Evolutionary conservation across 1,140 invertebrate species (phyloP).

Genomic region (Archegozetes longisetosus): DNA sequence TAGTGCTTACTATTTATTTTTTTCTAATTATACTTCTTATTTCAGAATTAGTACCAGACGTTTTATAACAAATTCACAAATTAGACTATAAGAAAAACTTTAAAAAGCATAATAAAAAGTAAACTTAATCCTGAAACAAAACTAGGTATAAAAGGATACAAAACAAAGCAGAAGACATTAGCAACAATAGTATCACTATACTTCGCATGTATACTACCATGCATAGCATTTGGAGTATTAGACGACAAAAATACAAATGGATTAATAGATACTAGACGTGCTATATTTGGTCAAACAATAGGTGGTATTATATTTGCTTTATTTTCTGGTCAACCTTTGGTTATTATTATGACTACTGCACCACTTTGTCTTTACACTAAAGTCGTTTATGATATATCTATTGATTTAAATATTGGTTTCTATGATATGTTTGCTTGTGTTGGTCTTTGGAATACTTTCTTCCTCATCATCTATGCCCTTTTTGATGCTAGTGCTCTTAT

Average conservation of each 20-base stretch:
- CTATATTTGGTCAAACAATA: slow-evolving; percentile 35
- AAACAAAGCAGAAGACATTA: slow-evolving; percentile 35
- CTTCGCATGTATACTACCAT: slow-evolving; percentile 37
- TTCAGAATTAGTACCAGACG: too few species aligned
- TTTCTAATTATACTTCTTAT: too few species aligned
- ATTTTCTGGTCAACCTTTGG: slow-evolving; percentile 34
- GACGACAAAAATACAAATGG: slow-evolving; percentile 36
- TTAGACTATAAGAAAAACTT: too few species aligned
- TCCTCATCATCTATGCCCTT: slow-evolving; percentile 34
- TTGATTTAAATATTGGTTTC: slow-evolving; percentile 33
- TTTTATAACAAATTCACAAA: too few species aligned
- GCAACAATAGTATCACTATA: slow-evolving; percentile 34
- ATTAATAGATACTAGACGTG: slow-evolving; percentile 34
- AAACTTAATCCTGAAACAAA: too few species aligned
- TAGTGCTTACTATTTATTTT: too few species aligned
- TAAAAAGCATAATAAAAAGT: too few species aligned
- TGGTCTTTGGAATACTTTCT: slow-evolving; percentile 35
- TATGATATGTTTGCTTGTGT: slow-evolving; percentile 36
- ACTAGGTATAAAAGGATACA: slow-evolving; percentile 35
- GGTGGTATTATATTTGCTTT: slow-evolving; percentile 36
- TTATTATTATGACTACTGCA: slow-evolving; percentile 36
- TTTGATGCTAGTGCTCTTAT: slow-evolving; percentile 35
- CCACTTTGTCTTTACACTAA: slow-evolving; percentile 37
- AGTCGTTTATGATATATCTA: slow-evolving; percentile 34
- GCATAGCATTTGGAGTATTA: slow-evolving; percentile 38